Evolutionary conservation across 2,888 invertebrate species (phyloP).

Genomic region (Leptinotarsa peninsularis): DNA sequence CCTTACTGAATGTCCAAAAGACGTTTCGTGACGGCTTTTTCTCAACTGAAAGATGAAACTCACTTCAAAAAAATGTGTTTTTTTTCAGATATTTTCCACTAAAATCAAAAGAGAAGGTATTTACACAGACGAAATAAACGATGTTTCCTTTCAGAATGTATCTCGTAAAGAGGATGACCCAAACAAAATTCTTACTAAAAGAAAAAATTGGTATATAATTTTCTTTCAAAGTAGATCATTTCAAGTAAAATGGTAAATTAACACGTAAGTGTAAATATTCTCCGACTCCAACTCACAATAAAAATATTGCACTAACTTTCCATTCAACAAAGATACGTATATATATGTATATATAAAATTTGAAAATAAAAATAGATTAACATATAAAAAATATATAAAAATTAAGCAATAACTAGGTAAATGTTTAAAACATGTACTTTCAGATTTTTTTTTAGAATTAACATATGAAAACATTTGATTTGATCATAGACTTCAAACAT

Average conservation of each 20-base stretch:
- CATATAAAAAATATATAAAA: slow-evolving; percentile 58
- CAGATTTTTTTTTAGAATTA: slow-evolving; percentile 37
- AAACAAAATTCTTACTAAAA: slow-evolving; percentile 8
- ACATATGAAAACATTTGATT: slow-evolving; percentile 44
- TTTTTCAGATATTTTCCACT: slow-evolving; percentile 2
- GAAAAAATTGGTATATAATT: slow-evolving; percentile 19
- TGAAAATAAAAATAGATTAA: slow-evolving; percentile 58
- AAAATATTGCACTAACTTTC: slow-evolving; percentile 55
- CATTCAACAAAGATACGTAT: slow-evolving; percentile 53
- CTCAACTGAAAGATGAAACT: neutral
- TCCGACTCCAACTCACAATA: slow-evolving; percentile 32
- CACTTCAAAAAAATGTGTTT: neutral
- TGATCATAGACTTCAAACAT: slow-evolving; percentile 37
- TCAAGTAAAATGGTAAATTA: slow-evolving; percentile 33
- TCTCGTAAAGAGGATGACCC: slow-evolving; percentile 25
- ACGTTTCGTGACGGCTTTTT: neutral
- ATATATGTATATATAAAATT: slow-evolving; percentile 56
- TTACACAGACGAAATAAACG: slow-evolving; percentile 6
- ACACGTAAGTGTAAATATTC: slow-evolving; percentile 33
- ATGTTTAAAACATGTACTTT: slow-evolving; percentile 41
- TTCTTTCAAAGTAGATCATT: neutral
- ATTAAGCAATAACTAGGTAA: slow-evolving; percentile 51
- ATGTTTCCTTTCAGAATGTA: slow-evolving; percentile 11
- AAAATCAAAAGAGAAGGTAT: slow-evolving; percentile 20
- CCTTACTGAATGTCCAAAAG: slow-evolving; percentile 16